Conservation (phyloP, 2,113 vertebrate genomes). For the Coptodon bakossiorum region DNA sequence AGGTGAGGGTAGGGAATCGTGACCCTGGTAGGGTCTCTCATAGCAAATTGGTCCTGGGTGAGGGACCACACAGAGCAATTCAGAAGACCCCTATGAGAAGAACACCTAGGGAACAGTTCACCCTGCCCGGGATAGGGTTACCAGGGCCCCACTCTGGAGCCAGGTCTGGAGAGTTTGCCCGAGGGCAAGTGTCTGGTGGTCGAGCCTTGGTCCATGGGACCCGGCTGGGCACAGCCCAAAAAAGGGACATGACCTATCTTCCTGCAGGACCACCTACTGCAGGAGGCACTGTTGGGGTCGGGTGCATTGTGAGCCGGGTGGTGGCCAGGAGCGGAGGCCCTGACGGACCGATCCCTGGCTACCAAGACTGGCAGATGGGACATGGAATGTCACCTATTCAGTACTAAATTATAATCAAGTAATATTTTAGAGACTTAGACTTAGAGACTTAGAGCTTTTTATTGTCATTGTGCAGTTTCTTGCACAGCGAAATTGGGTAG, state of each 20-base stretch:
- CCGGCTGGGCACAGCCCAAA: too few relatives aligned
- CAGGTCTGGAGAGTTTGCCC: rapidly evolving
- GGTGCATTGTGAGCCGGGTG: not conserved
- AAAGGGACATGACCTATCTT: not conserved
- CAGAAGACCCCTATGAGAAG: not conserved
- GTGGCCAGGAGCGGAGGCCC: not conserved
- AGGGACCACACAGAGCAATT: not conserved
- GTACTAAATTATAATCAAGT: not conserved
- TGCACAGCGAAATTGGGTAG: too few relatives aligned
- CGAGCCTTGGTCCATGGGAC: not conserved
- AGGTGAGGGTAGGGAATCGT: not conserved
- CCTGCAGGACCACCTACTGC: not conserved
- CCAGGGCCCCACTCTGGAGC: not conserved
- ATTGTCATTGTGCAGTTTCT: too few relatives aligned
- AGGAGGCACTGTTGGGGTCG: not conserved
- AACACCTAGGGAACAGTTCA: not conserved
- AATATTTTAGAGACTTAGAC: too few relatives aligned
- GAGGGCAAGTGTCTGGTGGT: not conserved
- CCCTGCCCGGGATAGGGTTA: rapidly evolving
- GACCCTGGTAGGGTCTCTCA: not conserved
- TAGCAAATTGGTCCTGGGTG: not conserved
- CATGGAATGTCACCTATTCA: not conserved
- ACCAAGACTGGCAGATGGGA: not conserved
- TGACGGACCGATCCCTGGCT: not conserved
- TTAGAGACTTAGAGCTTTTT: too few relatives aligned